Evolutionary conservation across 2,113 vertebrate genomes (phyloP), one percentile per base, ranked within the genome.

Genomic region (Raja brachyura): DNA sequence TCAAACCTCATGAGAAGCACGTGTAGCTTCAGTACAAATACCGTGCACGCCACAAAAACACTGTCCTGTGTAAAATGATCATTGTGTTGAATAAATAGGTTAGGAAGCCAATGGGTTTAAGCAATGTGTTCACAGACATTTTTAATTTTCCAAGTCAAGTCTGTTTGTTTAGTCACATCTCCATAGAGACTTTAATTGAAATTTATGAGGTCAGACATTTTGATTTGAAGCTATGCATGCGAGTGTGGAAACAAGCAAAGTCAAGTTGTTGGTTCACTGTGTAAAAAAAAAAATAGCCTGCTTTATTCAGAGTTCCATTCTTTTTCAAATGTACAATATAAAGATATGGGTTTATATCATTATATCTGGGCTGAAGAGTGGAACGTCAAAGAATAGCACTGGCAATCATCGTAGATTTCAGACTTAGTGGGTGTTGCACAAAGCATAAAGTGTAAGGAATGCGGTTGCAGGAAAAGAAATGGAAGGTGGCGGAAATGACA

Each of bases 121-220:
- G 56, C n/a, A 86, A 86, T n/a, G 28, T 86, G 83, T 86, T 59
- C 83, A 86, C 56, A 61, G 59, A 83, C 9, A 59, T 13, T 7
- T 86, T 86, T 63, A 4, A 86, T 63, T 63, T 63, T 63, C 59
- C 18, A 20, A 88, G 28, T 33, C 83, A 88, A 88, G 61, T 5
- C 59, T 88, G 83, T 63, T 88, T 88, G 59, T 66, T 88, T 88
- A 31, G 59, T n/a, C n/a, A 31, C 59, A 88, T 63, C 28, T 66
- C 83, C 83, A 63, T 63, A 16, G 83, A 88, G 83, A 66, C 83
- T 66, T 63, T 31, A 88, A 88, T 88, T 88, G 83, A 88, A 63
- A 88, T 88, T 63, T 63, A 86, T 61, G 56, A 61, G 83, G 83
- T 61, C 83, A 83, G 25, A 61, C 83, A 61, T 61, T 86, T 28